phyloP scores from a whole-genome alignment of 30 jellyfish, hydroid and myxozoan genomes.

The Chrysaora quinquecirrha region DNA sequence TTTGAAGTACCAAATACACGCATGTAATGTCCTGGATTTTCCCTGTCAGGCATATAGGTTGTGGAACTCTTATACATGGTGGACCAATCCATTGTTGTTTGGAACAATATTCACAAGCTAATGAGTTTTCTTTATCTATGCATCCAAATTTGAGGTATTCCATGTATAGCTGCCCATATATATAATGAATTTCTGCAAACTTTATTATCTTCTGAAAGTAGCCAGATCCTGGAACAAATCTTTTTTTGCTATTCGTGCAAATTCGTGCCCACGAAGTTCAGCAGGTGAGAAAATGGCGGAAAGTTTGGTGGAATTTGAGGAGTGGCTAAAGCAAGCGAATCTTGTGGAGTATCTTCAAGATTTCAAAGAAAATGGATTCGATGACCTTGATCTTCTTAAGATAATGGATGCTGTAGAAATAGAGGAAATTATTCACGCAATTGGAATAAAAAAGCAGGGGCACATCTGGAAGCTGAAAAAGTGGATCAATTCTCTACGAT shows the following conservation, averaged over 20 bases:
- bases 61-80: constrained; percentile 12
- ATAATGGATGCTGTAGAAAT: neutral
- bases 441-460: neutral
- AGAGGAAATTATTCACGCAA: neutral
- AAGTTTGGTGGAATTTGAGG: constrained; percentile 21
- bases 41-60: constrained; percentile 23
- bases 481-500: too few species aligned
- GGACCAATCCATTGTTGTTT: constrained; percentile 17
- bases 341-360: neutral
- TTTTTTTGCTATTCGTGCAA: constrained; percentile 5
- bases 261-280: too few species aligned
- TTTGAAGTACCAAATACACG: constrained; percentile 12
- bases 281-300: too few species aligned
- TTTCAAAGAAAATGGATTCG: neutral
- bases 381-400: neutral
- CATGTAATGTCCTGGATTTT: constrained; percentile 21
- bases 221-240: constrained; percentile 14
- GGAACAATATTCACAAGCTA: constrained; percentile 17
- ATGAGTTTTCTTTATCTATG: neutral
- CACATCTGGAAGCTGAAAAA: neutral
- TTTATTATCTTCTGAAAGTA: constrained; percentile 8
- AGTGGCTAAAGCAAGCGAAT: constrained; percentile 16
- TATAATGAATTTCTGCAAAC: constrained; percentile 14
- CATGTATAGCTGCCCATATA: constrained; percentile 14
- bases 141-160: constrained; percentile 20